Evolutionary conservation across 2,888 invertebrate genomes (phyloP), one percentile per base, ranked within the genome.

Genomic region (Onchidella celtica): DNA sequence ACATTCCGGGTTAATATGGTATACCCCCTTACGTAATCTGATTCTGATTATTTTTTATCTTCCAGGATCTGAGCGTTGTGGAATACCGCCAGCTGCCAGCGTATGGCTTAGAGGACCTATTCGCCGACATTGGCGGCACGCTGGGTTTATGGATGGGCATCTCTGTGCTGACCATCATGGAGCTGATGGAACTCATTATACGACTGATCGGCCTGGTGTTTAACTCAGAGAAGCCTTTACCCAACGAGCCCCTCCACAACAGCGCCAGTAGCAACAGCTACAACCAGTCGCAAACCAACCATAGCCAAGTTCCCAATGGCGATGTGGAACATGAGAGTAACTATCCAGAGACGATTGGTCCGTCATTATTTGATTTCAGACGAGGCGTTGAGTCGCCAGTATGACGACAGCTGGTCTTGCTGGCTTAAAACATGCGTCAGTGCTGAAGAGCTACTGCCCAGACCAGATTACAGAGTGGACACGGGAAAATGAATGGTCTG

Each of bases 91-190:
- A 91, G 84, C 89, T 88, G 84, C 89, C 90, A 4, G 89, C 88
- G 17, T 91, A 91, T 82, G 90, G 88, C 0, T 83, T 91, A 34
- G 89, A 88, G 0, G 90, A 91, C 81, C 86, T 91, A 66, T 89
- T 91, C 79, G 89, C 91, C 0, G 91, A 91, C 78, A 90, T 91
- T 47, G 91, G 91, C 4, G 91, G 91, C 0, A 91, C 91, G 1
- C 84, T 91, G 36, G 91, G 91, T 6, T 85, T 91, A 34, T 91
- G 91, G 91, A 91, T 91, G 89, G 91, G 91, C 6, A 89, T 91
- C 66, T 91, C 91, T 38, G 90, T 91, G 40, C 81, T 91, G 57
- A 91, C 91, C 9, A 88, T 91, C 47, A 90, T 90, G 90, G 91
- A 91, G 83, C 82, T 91, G 21, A 85, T 91, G 34, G 90, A 91